Evolutionary conservation across 2,888 invertebrate species (phyloP).

Genomic region (Eustalomyia histrio): DNA sequence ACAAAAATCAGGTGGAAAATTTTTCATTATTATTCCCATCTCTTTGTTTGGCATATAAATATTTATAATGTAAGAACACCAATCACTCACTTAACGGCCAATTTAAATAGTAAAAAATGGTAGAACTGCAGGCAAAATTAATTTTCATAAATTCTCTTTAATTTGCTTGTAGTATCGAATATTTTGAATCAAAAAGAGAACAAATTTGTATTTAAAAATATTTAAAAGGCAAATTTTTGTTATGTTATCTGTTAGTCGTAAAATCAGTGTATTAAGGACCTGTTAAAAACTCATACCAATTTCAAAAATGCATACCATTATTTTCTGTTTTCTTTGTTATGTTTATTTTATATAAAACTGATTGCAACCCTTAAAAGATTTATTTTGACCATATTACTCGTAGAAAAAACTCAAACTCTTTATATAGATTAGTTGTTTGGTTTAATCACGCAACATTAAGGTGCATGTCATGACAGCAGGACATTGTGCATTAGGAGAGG

Average conservation of each 20-base stretch:
- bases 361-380: neutral
- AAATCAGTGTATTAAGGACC: too few relatives aligned
- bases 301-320: neutral
- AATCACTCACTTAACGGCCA: too few relatives aligned
- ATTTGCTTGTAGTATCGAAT: too few relatives aligned
- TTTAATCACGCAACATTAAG: constrained; percentile 73
- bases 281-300: neutral
- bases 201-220: too few relatives aligned
- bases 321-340: neutral
- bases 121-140: too few relatives aligned
- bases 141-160: too few relatives aligned
- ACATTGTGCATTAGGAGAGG: constrained; percentile 16
- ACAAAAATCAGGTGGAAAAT: constrained; percentile 14
- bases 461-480: constrained; percentile 63
- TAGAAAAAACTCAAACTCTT: neutral
- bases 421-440: constrained; percentile 62
- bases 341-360: neutral
- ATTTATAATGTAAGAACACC: too few relatives aligned
- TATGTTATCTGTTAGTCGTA: too few relatives aligned
- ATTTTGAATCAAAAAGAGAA: too few relatives aligned
- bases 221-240: too few relatives aligned
- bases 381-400: neutral
- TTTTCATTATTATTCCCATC: neutral
- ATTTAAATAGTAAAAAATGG: too few relatives aligned
- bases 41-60: too few relatives aligned